A percentile compares a stretch with the other conserved stretches of the same genome.
Evolutionary conservation across 2,113 vertebrate genomes (phyloP).

Genomic region (Eira barbara): DNA sequence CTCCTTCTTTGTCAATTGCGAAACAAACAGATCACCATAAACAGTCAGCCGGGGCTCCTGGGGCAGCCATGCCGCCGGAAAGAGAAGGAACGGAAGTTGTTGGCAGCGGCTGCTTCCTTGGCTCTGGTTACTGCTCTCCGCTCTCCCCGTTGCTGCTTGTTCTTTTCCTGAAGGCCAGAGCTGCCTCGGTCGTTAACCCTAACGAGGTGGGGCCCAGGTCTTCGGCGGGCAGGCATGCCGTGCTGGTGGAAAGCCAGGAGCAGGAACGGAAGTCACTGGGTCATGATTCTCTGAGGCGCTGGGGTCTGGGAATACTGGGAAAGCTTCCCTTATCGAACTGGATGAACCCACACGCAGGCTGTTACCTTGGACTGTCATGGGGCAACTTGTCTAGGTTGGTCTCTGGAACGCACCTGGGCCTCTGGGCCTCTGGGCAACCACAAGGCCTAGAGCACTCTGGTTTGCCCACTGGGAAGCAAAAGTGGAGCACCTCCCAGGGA

Average conservation of each 20-base stretch:
- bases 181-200: background rate
- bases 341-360: background rate
- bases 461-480: background rate
- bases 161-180: slow-evolving; percentile 45
- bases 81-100: slow-evolving; percentile 57
- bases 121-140: slow-evolving; percentile 50
- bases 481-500: background rate
- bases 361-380: background rate
- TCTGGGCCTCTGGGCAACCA: background rate
- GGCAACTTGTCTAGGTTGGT: background rate
- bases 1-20: slow-evolving; percentile 63
- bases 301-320: background rate
- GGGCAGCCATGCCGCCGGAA: slow-evolving; percentile 40
- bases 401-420: background rate
- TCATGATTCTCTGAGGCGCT: background rate
- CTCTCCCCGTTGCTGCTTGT: slow-evolving; percentile 25
- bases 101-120: slow-evolving; percentile 65
- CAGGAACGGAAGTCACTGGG: background rate
- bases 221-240: background rate
- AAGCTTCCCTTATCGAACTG: background rate
- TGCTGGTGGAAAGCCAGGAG: background rate
- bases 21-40: slow-evolving; percentile 71
- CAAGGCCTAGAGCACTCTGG: background rate
- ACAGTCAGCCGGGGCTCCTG: slow-evolving; percentile 44
- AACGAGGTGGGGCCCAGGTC: background rate